phyloP scores from a whole-genome alignment of 1,140 invertebrate species.

The Ceratosolen fusciceps region DNA sequence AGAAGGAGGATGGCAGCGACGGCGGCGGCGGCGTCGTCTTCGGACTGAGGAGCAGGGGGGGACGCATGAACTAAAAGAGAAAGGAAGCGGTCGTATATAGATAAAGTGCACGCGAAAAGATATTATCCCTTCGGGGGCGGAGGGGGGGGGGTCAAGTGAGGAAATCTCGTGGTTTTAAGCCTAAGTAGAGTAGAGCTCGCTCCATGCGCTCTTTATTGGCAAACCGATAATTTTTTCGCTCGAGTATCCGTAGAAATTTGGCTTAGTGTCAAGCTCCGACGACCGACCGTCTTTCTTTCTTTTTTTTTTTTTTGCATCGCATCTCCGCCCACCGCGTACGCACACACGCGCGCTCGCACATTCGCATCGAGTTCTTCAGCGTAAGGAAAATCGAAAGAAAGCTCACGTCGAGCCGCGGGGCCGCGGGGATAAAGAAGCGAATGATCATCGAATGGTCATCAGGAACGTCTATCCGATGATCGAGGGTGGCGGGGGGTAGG shows the following conservation, averaged over 20 bases:
- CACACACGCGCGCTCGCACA: too few species aligned
- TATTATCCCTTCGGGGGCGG: conserved; percentile 37
- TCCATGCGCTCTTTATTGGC: not conserved
- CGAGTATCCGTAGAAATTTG: not conserved
- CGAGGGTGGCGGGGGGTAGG: not conserved
- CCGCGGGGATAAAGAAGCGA: not conserved
- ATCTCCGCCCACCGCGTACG: too few species aligned
- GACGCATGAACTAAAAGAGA: conserved; percentile 19
- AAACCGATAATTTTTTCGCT: not conserved
- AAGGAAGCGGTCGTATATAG: conserved; percentile 13
- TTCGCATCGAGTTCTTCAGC: too few species aligned
- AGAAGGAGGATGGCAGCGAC: not conserved
- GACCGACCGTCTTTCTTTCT: too few species aligned
- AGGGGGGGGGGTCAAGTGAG: too few species aligned
- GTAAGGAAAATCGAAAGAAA: conserved; percentile 39
- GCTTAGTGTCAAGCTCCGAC: not conserved
- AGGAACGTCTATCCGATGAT: not conserved
- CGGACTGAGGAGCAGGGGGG: not conserved
- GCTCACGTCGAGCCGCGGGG: conserved; percentile 14
- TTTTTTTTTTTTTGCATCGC: too few species aligned
- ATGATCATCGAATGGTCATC: not conserved
- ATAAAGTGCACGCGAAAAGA: conserved; percentile 33
- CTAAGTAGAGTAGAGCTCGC: not conserved
- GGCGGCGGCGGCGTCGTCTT: not conserved
- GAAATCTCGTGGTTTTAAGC: conserved; percentile 11